Evolutionary conservation across 1,140 invertebrate species (phyloP).

Genomic region (Rhopalosiphum padi): DNA sequence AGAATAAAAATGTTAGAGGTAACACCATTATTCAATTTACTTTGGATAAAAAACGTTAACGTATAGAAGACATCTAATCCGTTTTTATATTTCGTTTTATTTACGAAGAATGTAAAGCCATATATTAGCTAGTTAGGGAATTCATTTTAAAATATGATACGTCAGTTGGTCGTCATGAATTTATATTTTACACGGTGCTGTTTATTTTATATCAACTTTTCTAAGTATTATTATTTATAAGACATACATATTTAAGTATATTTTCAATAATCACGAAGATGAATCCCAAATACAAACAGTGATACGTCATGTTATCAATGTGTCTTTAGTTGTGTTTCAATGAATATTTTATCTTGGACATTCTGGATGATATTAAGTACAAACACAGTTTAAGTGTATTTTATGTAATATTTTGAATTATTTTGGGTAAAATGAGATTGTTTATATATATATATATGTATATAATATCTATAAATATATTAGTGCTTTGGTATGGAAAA

Average conservation of each 20-base stretch:
- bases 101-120: background rate
- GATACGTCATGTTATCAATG: background rate
- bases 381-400: background rate
- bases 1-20: background rate
- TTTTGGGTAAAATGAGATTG: background rate
- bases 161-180: background rate
- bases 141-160: background rate
- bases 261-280: background rate
- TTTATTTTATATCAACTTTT: background rate
- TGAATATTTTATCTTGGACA: background rate
- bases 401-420: background rate
- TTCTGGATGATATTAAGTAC: background rate
- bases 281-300: background rate
- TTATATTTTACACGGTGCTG: background rate
- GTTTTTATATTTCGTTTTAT: background rate
- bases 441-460: background rate
- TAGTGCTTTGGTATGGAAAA: background rate
- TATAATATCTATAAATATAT: background rate
- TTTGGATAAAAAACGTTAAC: background rate
- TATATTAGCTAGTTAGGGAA: background rate
- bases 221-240: background rate
- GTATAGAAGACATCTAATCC: background rate
- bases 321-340: background rate
- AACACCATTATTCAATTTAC: background rate
- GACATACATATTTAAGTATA: background rate